Conservation (phyloP, 2,888 invertebrate genomes). For the Cantharis nigra region DNA sequence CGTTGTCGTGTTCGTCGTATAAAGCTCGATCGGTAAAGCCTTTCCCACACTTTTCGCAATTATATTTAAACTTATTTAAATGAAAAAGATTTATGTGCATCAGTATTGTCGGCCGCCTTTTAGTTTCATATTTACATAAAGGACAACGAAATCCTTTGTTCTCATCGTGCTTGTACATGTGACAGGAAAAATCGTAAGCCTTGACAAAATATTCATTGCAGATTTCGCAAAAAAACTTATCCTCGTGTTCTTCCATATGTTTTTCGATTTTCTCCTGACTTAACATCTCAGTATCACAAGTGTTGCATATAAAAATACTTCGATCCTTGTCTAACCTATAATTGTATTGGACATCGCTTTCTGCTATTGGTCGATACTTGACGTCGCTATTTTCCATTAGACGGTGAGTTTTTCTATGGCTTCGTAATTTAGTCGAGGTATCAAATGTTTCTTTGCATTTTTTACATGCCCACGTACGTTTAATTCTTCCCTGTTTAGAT, state of each 20-base stretch:
- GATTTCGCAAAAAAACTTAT: slow-evolving; percentile 38
- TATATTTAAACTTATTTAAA: slow-evolving; percentile 54
- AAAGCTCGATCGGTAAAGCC: slow-evolving; percentile 60
- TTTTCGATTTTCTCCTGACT: slow-evolving; percentile 27
- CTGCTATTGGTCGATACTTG: background rate
- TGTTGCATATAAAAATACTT: slow-evolving; percentile 36
- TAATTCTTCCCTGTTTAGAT: background rate
- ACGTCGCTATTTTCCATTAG: slow-evolving; percentile 6
- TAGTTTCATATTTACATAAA: slow-evolving; percentile 45
- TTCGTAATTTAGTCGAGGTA: slow-evolving; percentile 39
- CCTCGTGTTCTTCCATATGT: slow-evolving; percentile 30
- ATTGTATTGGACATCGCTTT: slow-evolving; percentile 27
- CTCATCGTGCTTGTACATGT: slow-evolving; percentile 45
- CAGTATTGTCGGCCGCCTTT: slow-evolving; percentile 42
- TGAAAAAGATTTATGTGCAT: slow-evolving; percentile 50
- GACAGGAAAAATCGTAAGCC: slow-evolving; percentile 47
- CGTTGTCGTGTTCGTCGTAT: slow-evolving; percentile 62
- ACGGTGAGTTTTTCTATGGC: slow-evolving; percentile 39
- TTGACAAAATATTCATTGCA: slow-evolving; percentile 47
- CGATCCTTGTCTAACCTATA: slow-evolving; percentile 45
- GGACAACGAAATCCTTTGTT: slow-evolving; percentile 46
- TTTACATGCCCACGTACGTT: slow-evolving; percentile 44
- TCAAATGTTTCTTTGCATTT: slow-evolving; percentile 44
- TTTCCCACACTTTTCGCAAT: slow-evolving; percentile 60
- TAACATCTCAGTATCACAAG: slow-evolving; percentile 27